Evolutionary conservation across 2,888 invertebrate genomes (phyloP).

Genomic region (Drosophila emarginata): DNA sequence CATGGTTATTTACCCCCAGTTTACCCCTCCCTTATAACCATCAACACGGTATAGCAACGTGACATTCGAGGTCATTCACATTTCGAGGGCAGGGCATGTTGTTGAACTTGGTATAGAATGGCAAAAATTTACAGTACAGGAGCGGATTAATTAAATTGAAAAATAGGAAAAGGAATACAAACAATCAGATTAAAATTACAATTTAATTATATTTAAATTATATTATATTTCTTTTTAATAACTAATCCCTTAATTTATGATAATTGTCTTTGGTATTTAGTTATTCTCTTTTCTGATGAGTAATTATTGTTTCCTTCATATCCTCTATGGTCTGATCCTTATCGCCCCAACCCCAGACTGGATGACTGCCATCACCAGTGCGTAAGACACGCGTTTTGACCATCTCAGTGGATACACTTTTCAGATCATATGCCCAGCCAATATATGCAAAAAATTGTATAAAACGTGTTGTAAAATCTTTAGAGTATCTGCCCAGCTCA

Average conservation of each 20-base stretch:
- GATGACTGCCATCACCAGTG: constrained; percentile 89
- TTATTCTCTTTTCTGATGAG: neutral
- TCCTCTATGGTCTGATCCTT: constrained; percentile 85
- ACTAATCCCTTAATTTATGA: neutral
- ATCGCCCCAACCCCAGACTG: constrained; percentile 91
- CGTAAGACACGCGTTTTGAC: constrained; percentile 87
- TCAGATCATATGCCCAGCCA: constrained; percentile 94
- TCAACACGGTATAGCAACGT: constrained; percentile 55
- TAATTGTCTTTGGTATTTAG: neutral
- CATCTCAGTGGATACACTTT: constrained; percentile 88
- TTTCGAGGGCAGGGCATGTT: constrained; percentile 81
- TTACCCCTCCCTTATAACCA: constrained; percentile 22
- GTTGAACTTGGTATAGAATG: constrained; percentile 77
- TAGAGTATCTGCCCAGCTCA: constrained; percentile 88
- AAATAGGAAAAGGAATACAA: neutral
- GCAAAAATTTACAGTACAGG: constrained; percentile 22
- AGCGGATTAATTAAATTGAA: constrained; percentile 20
- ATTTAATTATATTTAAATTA: no score
- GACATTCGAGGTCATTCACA: constrained; percentile 81
- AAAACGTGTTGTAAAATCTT: constrained; percentile 90
- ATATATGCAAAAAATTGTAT: constrained; percentile 91
- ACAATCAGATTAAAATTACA: neutral
- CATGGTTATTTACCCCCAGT: constrained; percentile 23
- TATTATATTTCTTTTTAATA: neutral
- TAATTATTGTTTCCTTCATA: constrained; percentile 12